Percentiles rank a stretch among this genome's conserved stretches.
phyloP scores from a whole-genome alignment of 2,797 vertebrate genomes.

The Notoglanidium macrostoma region DNA sequence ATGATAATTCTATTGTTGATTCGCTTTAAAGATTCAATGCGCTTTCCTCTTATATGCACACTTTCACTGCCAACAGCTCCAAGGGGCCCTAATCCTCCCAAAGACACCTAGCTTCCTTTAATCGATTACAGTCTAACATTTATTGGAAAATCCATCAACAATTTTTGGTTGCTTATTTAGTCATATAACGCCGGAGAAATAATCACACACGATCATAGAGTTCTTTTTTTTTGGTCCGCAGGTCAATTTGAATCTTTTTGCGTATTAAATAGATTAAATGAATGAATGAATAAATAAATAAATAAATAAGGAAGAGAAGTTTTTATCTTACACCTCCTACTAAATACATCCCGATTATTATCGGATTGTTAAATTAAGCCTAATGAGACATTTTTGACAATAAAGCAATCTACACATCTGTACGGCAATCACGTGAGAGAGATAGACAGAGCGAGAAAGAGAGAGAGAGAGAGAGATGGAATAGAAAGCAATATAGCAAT shows the following conservation, averaged over 20 bases:
- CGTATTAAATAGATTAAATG: neutral
- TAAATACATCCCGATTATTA: neutral
- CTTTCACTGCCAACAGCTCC: constrained; percentile 73
- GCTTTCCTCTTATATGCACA: constrained; percentile 64
- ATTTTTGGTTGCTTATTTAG: constrained; percentile 43
- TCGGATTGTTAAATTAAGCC: neutral
- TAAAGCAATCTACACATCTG: neutral
- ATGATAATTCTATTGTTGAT: constrained; percentile 79
- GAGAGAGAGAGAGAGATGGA: neutral
- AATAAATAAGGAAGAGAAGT: too few relatives aligned
- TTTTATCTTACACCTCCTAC: neutral
- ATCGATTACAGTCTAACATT: constrained; percentile 69
- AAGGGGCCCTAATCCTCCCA: constrained; percentile 65
- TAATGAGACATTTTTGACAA: constrained; percentile 10
- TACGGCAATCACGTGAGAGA: neutral
- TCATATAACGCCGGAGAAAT: neutral
- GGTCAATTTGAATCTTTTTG: neutral
- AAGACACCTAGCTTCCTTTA: constrained; percentile 64
- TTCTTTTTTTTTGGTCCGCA: neutral
- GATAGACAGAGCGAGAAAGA: constrained; percentile 13
- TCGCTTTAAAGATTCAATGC: constrained; percentile 68
- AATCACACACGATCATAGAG: neutral
- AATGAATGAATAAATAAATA: neutral
- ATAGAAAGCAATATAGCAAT: constrained; percentile 27
- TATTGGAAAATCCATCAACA: constrained; percentile 66